phyloP scores from a whole-genome alignment of 2,888 invertebrate genomes.

The Nysson spinosus region DNA sequence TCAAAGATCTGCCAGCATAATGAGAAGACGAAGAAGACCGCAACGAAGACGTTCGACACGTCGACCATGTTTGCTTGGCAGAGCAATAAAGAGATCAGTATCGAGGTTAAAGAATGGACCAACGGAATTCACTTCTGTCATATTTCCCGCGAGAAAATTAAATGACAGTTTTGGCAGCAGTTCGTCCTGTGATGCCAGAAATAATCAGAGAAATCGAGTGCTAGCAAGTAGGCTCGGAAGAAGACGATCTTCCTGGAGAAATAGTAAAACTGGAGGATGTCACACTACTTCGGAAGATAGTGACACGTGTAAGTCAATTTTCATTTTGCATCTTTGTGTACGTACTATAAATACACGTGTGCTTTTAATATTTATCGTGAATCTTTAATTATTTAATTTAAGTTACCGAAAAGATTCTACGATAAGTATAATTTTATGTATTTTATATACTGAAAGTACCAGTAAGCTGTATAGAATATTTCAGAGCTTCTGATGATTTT shows the following conservation, averaged over 20 bases:
- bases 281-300: constrained; percentile 75
- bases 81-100: constrained; percentile 74
- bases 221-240: constrained; percentile 68
- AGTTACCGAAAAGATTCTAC: too few species aligned
- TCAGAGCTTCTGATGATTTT: too few species aligned
- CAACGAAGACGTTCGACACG: constrained; percentile 70
- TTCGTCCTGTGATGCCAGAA: constrained; percentile 73
- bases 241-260: constrained; percentile 67
- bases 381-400: too few species aligned
- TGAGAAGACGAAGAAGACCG: constrained; percentile 82
- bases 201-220: constrained; percentile 70
- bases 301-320: constrained; percentile 69
- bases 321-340: neutral
- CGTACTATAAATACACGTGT: too few species aligned
- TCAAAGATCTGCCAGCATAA: constrained; percentile 92
- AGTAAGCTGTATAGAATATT: too few species aligned
- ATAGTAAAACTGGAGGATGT: constrained; percentile 57
- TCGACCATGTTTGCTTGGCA: constrained; percentile 70
- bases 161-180: constrained; percentile 74
- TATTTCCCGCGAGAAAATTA: constrained; percentile 74
- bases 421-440: too few species aligned
- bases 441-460: too few species aligned
- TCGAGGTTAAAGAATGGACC: constrained; percentile 73
- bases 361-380: too few species aligned
- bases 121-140: constrained; percentile 77